phyloP scores from a whole-genome alignment of 2,888 invertebrate species.

The Eueremaeus valkanovi region DNA sequence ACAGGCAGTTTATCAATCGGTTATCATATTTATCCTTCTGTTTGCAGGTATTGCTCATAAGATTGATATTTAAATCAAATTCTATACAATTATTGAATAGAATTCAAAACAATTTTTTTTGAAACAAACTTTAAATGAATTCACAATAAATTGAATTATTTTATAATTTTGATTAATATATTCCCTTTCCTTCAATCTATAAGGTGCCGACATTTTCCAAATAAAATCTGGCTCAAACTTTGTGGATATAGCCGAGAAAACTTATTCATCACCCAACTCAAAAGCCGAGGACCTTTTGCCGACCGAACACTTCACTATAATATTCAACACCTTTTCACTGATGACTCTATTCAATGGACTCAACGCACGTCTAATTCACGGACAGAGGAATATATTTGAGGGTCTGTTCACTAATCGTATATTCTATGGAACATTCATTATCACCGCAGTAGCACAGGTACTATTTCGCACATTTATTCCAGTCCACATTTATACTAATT shows the following conservation, averaged over 20 bases:
- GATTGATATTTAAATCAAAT: neutral
- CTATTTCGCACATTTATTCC: too few species aligned
- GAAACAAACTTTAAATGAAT: too few species aligned
- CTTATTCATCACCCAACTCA: conserved; percentile 81
- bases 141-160: too few species aligned
- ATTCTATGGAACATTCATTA: conserved; percentile 96
- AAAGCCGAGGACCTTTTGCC: too few species aligned
- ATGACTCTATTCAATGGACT: conserved; percentile 99
- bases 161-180: too few species aligned
- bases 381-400: conserved; percentile 95
- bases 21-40: conserved; percentile 85
- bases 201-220: conserved; percentile 82
- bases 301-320: conserved; percentile 99
- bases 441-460: conserved; percentile 90
- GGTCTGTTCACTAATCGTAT: conserved; percentile 97
- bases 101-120: too few species aligned
- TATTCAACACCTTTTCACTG: conserved; percentile 99
- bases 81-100: too few species aligned
- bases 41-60: conserved; percentile 69
- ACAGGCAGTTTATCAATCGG: conserved; percentile 91
- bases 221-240: conserved; percentile 84
- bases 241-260: too few species aligned
- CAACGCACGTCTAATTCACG: conserved; percentile 99
- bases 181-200: too few species aligned
- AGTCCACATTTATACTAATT: too few species aligned